Percentiles rank a stretch among this genome's conserved stretches.
phyloP scores from a whole-genome alignment of 2,888 invertebrate genomes.

The Leucoma salicis region DNA sequence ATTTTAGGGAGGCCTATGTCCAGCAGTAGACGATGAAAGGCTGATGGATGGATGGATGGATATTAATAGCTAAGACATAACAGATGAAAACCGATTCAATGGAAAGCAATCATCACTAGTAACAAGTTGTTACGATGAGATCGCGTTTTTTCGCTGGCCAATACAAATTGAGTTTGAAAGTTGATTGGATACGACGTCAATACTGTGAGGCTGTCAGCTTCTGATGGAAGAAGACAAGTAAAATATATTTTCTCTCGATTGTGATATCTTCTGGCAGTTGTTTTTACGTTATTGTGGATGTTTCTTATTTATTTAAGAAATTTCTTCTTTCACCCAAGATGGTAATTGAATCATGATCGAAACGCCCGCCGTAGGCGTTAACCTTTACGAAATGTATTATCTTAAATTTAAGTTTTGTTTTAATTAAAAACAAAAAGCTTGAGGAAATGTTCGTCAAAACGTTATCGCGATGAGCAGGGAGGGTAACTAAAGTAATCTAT shows the following conservation, averaged over 20 bases:
- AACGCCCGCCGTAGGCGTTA: neutral
- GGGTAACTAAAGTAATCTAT: too few species aligned
- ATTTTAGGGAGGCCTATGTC: too few species aligned
- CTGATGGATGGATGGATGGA: too few species aligned
- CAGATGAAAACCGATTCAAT: too few species aligned
- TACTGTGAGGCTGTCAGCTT: constrained; percentile 19
- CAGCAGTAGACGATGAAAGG: too few species aligned
- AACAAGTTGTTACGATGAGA: constrained; percentile 8
- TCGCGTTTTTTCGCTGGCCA: constrained; percentile 13
- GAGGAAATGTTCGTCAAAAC: too few species aligned
- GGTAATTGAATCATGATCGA: constrained; percentile 14
- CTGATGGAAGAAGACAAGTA: constrained; percentile 16
- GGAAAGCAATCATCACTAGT: too few species aligned
- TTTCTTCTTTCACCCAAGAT: too few species aligned
- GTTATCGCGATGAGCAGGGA: too few species aligned
- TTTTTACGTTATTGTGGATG: constrained; percentile 9
- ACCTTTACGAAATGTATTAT: constrained; percentile 2
- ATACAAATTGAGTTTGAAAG: constrained; percentile 23
- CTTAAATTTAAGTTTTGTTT: neutral
- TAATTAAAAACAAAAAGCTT: too few species aligned
- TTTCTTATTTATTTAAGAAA: constrained; percentile 16
- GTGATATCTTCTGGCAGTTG: constrained; percentile 5
- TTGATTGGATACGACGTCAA: constrained; percentile 33
- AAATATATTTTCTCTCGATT: constrained; percentile 22
- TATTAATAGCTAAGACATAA: too few species aligned